Evolutionary conservation across 37 sponge, comb jelly and placozoan species (phyloP), one percentile per base, ranked within the genome.

Genomic region (Crambe crambe): DNA sequence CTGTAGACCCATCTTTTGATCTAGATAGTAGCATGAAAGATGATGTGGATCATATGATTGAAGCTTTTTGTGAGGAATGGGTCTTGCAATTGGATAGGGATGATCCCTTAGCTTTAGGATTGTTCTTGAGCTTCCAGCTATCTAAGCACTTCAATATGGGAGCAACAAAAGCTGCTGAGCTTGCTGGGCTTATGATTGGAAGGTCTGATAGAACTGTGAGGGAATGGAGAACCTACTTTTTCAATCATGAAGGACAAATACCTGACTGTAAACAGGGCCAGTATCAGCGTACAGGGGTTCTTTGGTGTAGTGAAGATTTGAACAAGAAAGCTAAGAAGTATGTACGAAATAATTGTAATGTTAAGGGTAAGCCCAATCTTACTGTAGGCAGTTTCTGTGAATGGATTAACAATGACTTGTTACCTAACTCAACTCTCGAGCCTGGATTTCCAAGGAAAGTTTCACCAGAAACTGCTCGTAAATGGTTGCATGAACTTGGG

Each of bases 161-260:
- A 3, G 65, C 76, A 47, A 82, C 82, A 22, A 58, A 76, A 31
- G 80, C 90, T 66, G 85, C 90, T 42, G 81, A 89, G 40, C 34
- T 84, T n/a, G 80, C 85, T 58, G 80, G 76, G 1, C 36, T 80
- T 40, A 78, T 89, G 74, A 27, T 84, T 12, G 80, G 85, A 25
- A 80, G 34, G 80, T 75, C 63, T 37, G 86, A 80, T 31, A 72
- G 56, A 47, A 81, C 79, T 25, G 77, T 90, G 23, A 65, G 58
- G 10, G 69, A 36, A 10, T 86, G 86, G n/a, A n/a, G n/a, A n/a
- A n/a, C n/a, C n/a, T n/a, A n/a, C n/a, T n/a, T n/a, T n/a, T n/a
- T n/a, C n/a, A n/a, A n/a, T n/a, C n/a, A n/a, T n/a, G n/a, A n/a
- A n/a, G n/a, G n/a, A n/a, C n/a, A n/a, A n/a, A n/a, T n/a, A n/a